phyloP scores from a whole-genome alignment of 1,140 invertebrate species.

The Bilobella aurantiaca region DNA sequence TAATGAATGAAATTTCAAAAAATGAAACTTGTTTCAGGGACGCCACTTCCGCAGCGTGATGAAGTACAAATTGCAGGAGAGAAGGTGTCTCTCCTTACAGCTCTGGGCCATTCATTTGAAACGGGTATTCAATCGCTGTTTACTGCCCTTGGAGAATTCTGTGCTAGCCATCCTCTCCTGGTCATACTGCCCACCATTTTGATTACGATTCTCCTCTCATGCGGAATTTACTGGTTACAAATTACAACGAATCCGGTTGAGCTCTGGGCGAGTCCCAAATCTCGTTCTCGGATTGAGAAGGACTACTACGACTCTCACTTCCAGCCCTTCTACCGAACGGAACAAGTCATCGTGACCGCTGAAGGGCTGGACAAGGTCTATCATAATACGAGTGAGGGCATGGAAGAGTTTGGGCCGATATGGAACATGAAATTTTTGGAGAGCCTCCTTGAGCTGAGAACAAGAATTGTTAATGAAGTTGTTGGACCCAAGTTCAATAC shows the following conservation, averaged over 20 bases:
- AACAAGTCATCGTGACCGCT: slow-evolving; percentile 58
- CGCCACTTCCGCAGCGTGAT: slow-evolving; percentile 12
- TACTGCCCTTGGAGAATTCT: slow-evolving; percentile 43
- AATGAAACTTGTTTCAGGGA: slow-evolving; percentile 9
- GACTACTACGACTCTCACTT: slow-evolving; percentile 83
- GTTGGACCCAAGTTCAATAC: slow-evolving; percentile 4
- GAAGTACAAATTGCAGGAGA: slow-evolving; percentile 15
- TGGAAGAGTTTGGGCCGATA: slow-evolving; percentile 46
- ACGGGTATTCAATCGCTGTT: slow-evolving; percentile 41
- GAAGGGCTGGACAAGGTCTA: not conserved
- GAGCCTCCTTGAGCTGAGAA: slow-evolving; percentile 54
- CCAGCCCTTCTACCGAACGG: slow-evolving; percentile 87
- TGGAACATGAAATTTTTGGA: slow-evolving; percentile 59
- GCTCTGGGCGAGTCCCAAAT: slow-evolving; percentile 84
- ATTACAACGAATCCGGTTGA: slow-evolving; percentile 78
- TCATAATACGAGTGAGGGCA: not conserved
- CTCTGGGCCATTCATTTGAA: slow-evolving; percentile 38
- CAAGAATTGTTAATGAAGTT: slow-evolving; percentile 45
- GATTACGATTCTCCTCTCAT: slow-evolving; percentile 44
- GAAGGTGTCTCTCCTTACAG: slow-evolving; percentile 30
- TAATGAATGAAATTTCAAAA: not conserved
- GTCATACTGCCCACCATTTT: slow-evolving; percentile 26
- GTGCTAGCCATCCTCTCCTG: slow-evolving; percentile 39
- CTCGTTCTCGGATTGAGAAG: slow-evolving; percentile 70
- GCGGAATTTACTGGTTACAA: slow-evolving; percentile 54